Base-by-base conservation (phyloP, 1,140 invertebrate species). In the Drosophila littoralis region DNA sequence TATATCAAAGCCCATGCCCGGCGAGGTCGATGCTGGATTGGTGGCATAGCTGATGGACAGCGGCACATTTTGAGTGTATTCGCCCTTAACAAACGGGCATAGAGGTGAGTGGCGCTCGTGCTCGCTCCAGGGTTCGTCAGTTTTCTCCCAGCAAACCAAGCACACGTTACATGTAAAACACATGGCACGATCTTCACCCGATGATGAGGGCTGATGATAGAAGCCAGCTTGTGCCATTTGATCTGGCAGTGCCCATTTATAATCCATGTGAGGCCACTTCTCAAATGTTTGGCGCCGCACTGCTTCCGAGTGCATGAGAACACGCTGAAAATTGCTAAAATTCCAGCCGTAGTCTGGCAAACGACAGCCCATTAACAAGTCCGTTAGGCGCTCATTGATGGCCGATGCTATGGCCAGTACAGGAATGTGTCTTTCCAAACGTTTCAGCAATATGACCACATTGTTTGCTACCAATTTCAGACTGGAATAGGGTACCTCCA, bases 211-310 rank as follows among this genome's bases (percentile, higher is more conserved):
- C 88, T 98, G 97, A 91, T 98, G 97, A 93, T 98, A 99, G 92
- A 99, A 98, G 1, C 98, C 98, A 32, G 97, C 98, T 92, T 98
- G 97, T 4, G 98, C 97, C 97, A 99, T 98, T 92, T 97, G 97
- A 72, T 97, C 97, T 1, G 98, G 98, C 66, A 98, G 92, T 7
- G 98, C 97, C 97, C 97, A 98, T 93, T 98, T 98, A 93, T 98
- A 98, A 93, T 98, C 97, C 97, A 98, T 98, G 91, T 98, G 98
- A 43, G 98, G 98, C 98, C 98, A 99, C 91, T 96, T 95, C 68
- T 95, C 95, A 93, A 98, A 99, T 0, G 98, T 98, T 85, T 97
- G 96, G 72, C 97, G 94, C 43, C 98, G 94, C 48, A 97, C 96
- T 1, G 97, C 96, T 93, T 99, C 98, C 70, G 97, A 98, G 91